phyloP scores from a whole-genome alignment of 2,797 vertebrate genomes.

The Tenualosa thibaudeaui region DNA sequence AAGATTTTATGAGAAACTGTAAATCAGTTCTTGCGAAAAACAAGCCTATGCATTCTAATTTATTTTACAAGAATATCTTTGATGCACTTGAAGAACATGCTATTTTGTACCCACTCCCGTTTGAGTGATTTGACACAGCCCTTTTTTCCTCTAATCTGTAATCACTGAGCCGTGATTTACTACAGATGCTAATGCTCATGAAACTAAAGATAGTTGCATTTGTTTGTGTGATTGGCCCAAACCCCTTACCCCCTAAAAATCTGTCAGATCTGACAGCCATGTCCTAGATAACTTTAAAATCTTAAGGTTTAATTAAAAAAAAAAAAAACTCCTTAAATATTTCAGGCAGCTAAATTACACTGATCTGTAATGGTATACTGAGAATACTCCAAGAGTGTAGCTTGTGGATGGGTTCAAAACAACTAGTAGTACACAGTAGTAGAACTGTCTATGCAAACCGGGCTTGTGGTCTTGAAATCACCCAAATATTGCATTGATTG shows the following conservation, averaged over 20 bases:
- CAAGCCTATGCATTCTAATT: not conserved
- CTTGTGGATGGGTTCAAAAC: not conserved
- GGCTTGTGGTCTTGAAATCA: not conserved
- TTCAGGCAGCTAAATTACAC: not conserved
- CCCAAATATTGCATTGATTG: not conserved
- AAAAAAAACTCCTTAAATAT: not conserved
- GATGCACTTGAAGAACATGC: not conserved
- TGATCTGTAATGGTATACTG: not conserved
- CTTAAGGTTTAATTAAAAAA: not conserved
- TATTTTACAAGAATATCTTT: not conserved
- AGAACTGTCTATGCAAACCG: not conserved
- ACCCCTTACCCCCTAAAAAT: not conserved
- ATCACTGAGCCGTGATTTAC: not conserved
- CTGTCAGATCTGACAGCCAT: not conserved
- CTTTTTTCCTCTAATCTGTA: not conserved
- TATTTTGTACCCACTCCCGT: not conserved
- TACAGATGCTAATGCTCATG: not conserved
- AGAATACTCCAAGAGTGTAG: not conserved
- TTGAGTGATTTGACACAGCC: not conserved
- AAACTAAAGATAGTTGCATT: not conserved
- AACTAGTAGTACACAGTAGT: not conserved
- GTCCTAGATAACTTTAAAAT: not conserved
- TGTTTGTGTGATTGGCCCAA: not conserved
- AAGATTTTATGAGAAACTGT: constrained; percentile 7
- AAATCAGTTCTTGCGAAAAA: not conserved